These are phyloP conservation scores for Ardeotis arabs DNA, from an alignment of 2,113 vertebrate species.

Conservation along the genomic window DNA sequence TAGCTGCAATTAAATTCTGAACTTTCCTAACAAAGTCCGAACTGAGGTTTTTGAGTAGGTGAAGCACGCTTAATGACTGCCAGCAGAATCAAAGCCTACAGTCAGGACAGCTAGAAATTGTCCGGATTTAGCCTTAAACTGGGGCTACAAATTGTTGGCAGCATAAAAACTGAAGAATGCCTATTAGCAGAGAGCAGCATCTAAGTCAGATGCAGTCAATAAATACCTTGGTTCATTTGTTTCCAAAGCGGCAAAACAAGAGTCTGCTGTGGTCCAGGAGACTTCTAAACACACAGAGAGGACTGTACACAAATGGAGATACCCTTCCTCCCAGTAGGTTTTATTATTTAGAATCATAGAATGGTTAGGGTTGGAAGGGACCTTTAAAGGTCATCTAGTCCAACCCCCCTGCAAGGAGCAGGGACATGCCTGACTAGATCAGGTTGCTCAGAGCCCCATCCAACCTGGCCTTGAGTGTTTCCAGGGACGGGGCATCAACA, in stretches of 20 bases:
- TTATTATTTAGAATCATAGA: neutral
- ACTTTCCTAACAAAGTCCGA: neutral
- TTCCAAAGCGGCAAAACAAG: neutral
- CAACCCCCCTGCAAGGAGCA: too few relatives aligned
- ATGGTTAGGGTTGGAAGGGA: too few relatives aligned
- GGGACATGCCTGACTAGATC: too few relatives aligned
- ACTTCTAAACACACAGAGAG: neutral
- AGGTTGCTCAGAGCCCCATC: too few relatives aligned
- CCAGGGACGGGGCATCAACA: too few relatives aligned
- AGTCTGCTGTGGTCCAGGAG: neutral
- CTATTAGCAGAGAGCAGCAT: neutral
- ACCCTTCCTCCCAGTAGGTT: neutral
- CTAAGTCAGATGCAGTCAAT: neutral
- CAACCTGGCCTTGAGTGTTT: too few relatives aligned
- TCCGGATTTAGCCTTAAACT: neutral
- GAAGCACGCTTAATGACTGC: neutral
- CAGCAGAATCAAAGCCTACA: neutral
- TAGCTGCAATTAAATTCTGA: neutral
- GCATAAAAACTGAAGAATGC: neutral
- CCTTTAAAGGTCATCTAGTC: too few relatives aligned
- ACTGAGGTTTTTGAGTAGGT: neutral
- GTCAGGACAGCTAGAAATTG: neutral
- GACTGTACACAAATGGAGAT: neutral
- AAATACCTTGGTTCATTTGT: neutral
- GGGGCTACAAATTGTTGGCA: neutral